Base-by-base conservation (phyloP, 2,888 invertebrate genomes). In the Melinopterus prodromus region DNA sequence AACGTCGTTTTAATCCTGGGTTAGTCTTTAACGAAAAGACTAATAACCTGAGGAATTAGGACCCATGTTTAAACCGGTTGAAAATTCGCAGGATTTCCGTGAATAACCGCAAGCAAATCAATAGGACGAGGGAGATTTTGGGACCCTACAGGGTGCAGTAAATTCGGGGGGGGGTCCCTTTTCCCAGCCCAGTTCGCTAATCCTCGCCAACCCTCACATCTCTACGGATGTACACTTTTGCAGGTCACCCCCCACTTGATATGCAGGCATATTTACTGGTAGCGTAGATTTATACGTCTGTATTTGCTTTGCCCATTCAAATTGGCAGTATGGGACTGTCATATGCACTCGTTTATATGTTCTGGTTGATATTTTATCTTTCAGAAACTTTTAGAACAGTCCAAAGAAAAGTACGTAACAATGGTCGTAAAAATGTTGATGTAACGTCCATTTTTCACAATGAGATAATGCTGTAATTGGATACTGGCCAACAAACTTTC, bases 101-200 rank as follows among this genome's bases (percentile, higher is more conserved):
- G 78, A 78, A 75, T 78, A 78, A 78, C 78, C 78, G 78, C 78
- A 78, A 70, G 78, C 78, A 82, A 53, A 83, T 83, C 83, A 81
- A 83, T 83, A 83, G 79, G 83, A 83, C 83, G 83, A 83, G 83
- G 83, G 83, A 83, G 82, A 83, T 82, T 80, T 83, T 82, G 75
- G 70, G 81, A 26, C 26, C 26, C 26, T 26, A 3, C 3, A 3
- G 26, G 26, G 26, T 3, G 26, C 26, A 26, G 26, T 26, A 26
- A 26, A 26, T 26, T 26, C 26, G 26, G 26, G 26, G 26, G 26
- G 26, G 26, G 26, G 26, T 26, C 82, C 83, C 83, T 82, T 84
- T 83, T 83, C 83, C 82, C 83, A 82, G 84, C 83, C 83, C 5
- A 6, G 53, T 7, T 53, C 53, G 53, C 53, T 53, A 53, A 53